Base-by-base conservation (phyloP, 1,140 invertebrate species). In the Pentalonia nigronervosa region DNA sequence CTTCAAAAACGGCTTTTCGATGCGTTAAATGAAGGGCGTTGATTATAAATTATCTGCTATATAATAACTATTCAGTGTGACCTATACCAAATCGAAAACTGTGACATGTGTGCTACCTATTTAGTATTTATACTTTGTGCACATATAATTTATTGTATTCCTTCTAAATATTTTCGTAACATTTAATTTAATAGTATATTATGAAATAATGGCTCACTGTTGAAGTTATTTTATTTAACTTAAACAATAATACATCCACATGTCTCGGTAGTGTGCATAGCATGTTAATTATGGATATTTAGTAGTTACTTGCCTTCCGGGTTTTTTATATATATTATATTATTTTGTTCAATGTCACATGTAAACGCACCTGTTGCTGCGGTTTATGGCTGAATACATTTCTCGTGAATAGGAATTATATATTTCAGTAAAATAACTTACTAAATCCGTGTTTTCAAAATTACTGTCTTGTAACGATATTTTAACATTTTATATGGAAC, bases 241-340 rank as follows among this genome's bases (percentile, higher is more conserved):
- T 67, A 45, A 56, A 60, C 25, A 60, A 47, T 87, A 4, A 56
- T 53, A 36, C n/a, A 17, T 91, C 60, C 90, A 48, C 90, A n/a
- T 48, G n/a, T 92, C 36, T 84, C 25, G 17, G 9, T 30, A 48
- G 30, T 76, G 45, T 91, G 30, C 20, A 23, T 91, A 48, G 47
- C 47, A 50, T 48, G 67, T 30, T 91, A 91, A 48, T 34, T 83
- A 50, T 23, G 48, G 25, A n/a, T n/a, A 67, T n/a, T 67, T 67
- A 90, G 25, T 47, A 50, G 48, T 53, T 34, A 83, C 36, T 36
- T 53, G n/a, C 47, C 81, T 93, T 86, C 91, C 81, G 48, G 91
- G 91, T 86, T 93, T 91, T 81, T 84, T 50, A 83, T 50, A 83
- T 50, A 56, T 81, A 48, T 91, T 91, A 83, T n/a, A n/a, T n/a